Evolutionary conservation across 2,113 vertebrate genomes (phyloP), one percentile per base, ranked within the genome.

Genomic region (Excalfactoria chinensis): DNA sequence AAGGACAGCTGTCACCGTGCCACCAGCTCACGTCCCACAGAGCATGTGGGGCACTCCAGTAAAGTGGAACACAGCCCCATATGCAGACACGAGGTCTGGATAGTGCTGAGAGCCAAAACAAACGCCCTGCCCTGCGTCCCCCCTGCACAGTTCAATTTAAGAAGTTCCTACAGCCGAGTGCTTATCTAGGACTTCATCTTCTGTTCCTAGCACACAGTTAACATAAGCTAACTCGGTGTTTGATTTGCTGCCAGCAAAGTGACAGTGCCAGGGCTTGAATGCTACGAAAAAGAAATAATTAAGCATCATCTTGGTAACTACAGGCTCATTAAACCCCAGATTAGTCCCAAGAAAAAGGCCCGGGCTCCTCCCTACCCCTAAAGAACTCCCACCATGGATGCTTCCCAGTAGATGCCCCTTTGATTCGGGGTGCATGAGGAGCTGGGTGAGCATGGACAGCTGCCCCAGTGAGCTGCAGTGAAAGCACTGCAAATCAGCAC

Each of bases 131-230:
- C 59, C 67, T 2, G 1, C 3, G 22, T 44, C 44, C 32, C 43
- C 40, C 34, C 49, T 1, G 2, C 51, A 35, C 9, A 1, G 64
- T 86, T 92, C 67, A 85, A 79, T 93, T 53, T 89, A 68, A 94
- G 71, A 89, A 2, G 9, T 63, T 94, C 85, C 87, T 90, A 94
- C 79, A 96, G 85, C 59, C 0, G 23, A 92, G 68, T 70, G 92
- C 93, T 93, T 96, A 96, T 95, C 96, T 94, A 86, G 86, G 93
- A 91, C 83, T 96, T 82, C 88, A 92, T 90, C 95, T 93, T 88
- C 91, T 88, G 69, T 55, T 93, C 86, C 79, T 56, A 67, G 70
- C 26, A 46, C 56, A 34, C 71, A 56, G 41, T 91, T 95, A 93
- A 93, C 70, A 76, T 83, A 95, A 94, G 81, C 69, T 95, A 93